Evolutionary conservation across 2,888 invertebrate genomes (phyloP).

Genomic region (Sylvicola cinctus): DNA sequence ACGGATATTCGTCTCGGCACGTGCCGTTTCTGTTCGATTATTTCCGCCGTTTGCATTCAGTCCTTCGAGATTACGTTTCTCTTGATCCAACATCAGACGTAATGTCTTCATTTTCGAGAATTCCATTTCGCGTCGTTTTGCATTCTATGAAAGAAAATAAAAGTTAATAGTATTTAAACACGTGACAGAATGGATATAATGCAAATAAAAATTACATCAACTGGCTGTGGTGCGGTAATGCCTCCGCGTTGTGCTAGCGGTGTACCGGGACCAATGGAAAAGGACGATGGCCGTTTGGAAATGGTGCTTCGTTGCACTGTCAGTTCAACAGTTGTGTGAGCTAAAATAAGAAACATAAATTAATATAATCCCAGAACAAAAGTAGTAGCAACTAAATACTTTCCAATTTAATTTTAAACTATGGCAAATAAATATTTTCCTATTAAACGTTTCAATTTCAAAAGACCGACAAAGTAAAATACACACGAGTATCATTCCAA

Average conservation of each 20-base stretch:
- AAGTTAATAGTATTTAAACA: constrained; percentile 3
- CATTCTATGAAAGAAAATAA: constrained; percentile 34
- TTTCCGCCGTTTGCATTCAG: constrained; percentile 32
- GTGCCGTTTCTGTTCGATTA: constrained; percentile 12
- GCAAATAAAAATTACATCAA: constrained; percentile 48
- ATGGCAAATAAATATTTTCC: neutral
- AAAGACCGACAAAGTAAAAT: no score
- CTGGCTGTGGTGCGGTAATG: constrained; percentile 71
- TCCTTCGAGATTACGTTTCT: constrained; percentile 60
- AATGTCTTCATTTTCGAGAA: constrained; percentile 67
- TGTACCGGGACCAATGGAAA: constrained; percentile 30
- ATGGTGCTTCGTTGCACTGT: constrained; percentile 38
- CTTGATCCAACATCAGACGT: constrained; percentile 75
- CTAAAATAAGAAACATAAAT: constrained; percentile 25
- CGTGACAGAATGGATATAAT: neutral
- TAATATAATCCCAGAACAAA: neutral
- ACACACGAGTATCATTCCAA: no score
- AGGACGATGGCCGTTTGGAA: neutral
- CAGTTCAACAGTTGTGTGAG: constrained; percentile 43
- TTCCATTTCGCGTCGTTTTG: constrained; percentile 67
- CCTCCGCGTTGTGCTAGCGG: constrained; percentile 32
- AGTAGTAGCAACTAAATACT: neutral
- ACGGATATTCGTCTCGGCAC: constrained; percentile 23
- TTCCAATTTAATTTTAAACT: neutral
- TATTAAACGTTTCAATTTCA: no score